Evolutionary conservation across 2,888 invertebrate genomes (phyloP).

Genomic region (Muschampia plurimacula): DNA sequence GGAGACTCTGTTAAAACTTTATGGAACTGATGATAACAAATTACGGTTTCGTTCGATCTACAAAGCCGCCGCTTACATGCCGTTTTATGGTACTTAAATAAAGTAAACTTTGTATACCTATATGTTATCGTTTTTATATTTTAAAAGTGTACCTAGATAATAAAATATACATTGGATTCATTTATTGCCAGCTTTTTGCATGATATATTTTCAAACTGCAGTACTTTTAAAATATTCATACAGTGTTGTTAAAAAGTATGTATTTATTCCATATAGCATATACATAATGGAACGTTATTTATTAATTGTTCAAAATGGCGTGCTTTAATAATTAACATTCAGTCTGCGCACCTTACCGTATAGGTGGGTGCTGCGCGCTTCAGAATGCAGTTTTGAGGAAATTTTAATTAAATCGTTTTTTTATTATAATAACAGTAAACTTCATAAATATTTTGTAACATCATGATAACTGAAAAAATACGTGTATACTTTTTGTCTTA

Average conservation of each 20-base stretch:
- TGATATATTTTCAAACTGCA: constrained; percentile 1
- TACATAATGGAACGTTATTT: not conserved
- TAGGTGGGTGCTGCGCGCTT: constrained; percentile 25
- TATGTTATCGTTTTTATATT: constrained; percentile 7
- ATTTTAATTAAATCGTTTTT: constrained; percentile 11
- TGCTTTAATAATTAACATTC: constrained; percentile 26
- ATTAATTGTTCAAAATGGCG: constrained; percentile 35
- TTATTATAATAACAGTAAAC: constrained; percentile 9
- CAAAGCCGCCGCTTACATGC: constrained; percentile 36
- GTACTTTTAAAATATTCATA: not conserved
- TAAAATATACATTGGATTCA: not conserved
- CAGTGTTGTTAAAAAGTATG: not conserved
- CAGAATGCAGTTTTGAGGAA: constrained; percentile 32
- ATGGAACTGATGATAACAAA: constrained; percentile 35
- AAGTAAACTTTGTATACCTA: constrained; percentile 15
- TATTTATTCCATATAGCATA: not conserved
- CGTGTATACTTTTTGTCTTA: not conserved
- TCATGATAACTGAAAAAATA: constrained; percentile 12
- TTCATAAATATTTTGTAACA: constrained; percentile 16
- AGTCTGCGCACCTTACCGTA: constrained; percentile 30
- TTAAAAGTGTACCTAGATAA: constrained; percentile 1
- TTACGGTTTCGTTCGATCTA: constrained; percentile 34
- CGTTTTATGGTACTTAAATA: constrained; percentile 35
- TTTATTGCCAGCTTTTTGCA: constrained; percentile 26
- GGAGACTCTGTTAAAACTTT: constrained; percentile 36